A percentile compares a stretch with the other conserved stretches of the same genome.
Evolutionary conservation across 2,888 invertebrate species (phyloP).

Genomic region (Lasius platythorax): DNA sequence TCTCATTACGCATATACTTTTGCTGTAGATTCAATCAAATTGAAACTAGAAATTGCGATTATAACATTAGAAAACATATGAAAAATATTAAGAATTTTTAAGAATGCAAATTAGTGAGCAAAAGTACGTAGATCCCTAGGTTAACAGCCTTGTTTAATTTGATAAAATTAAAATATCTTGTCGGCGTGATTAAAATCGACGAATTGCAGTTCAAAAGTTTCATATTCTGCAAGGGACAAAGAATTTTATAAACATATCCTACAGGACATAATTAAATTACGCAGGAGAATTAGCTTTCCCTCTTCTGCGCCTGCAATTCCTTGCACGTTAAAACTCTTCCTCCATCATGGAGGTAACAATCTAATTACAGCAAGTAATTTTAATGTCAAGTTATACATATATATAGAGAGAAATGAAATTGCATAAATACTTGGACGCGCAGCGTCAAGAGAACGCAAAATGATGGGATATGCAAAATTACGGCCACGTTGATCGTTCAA

Average conservation of each 20-base stretch:
- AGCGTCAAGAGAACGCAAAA: background rate
- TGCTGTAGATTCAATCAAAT: background rate
- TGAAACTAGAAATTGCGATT: background rate
- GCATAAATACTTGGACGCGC: slow-evolving; percentile 36
- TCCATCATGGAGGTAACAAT: slow-evolving; percentile 11
- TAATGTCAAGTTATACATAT: slow-evolving; percentile 27
- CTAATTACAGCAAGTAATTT: slow-evolving; percentile 45
- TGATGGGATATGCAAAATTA: slow-evolving; percentile 23
- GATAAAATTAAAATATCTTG: background rate
- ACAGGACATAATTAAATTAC: slow-evolving; percentile 29
- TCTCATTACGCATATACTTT: slow-evolving; percentile 9
- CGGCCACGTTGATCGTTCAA: slow-evolving; percentile 51
- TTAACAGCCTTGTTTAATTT: background rate
- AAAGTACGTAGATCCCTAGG: background rate
- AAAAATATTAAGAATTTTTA: background rate
- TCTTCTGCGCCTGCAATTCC: background rate
- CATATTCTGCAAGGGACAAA: background rate
- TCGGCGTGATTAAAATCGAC: background rate
- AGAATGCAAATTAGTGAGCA: background rate
- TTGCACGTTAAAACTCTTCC: slow-evolving; percentile 10
- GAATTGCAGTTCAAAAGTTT: background rate
- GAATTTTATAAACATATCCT: background rate
- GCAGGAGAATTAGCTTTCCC: slow-evolving; percentile 18
- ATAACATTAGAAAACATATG: background rate
- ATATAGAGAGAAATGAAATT: slow-evolving; percentile 38